Conservation (phyloP, 2,888 invertebrate genomes). For the Hybos culiciformis region DNA sequence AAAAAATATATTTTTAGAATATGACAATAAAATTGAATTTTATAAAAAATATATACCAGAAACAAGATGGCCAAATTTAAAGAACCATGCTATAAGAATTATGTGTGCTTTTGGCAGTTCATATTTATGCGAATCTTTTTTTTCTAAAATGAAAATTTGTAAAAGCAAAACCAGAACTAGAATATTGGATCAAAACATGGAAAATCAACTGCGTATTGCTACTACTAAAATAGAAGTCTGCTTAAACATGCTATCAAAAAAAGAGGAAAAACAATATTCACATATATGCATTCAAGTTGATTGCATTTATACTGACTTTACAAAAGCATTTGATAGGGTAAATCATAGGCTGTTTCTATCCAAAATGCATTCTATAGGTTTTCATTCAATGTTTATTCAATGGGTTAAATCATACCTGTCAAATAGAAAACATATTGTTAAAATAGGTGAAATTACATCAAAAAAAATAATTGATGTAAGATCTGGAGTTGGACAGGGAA, state of each 20-base stretch:
- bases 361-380: no score
- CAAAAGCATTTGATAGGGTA: no score
- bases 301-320: no score
- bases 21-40: not conserved
- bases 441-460: no score
- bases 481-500: no score
- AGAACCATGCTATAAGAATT: not conserved
- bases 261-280: not conserved
- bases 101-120: conserved; percentile 1
- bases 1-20: conserved; percentile 3
- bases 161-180: not conserved
- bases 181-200: not conserved
- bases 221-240: not conserved
- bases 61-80: not conserved
- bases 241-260: not conserved
- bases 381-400: no score
- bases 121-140: conserved; percentile 2
- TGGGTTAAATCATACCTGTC: no score
- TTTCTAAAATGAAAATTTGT: not conserved
- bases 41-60: not conserved
- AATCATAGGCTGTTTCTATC: no score
- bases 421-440: no score
- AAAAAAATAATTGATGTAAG: no score
- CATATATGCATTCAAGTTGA: no score
- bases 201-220: not conserved